A percentile compares a stretch with the other conserved stretches of the same genome.
Conservation (phyloP, 2,888 invertebrate species). For the Ophioninae sp. region DNA sequence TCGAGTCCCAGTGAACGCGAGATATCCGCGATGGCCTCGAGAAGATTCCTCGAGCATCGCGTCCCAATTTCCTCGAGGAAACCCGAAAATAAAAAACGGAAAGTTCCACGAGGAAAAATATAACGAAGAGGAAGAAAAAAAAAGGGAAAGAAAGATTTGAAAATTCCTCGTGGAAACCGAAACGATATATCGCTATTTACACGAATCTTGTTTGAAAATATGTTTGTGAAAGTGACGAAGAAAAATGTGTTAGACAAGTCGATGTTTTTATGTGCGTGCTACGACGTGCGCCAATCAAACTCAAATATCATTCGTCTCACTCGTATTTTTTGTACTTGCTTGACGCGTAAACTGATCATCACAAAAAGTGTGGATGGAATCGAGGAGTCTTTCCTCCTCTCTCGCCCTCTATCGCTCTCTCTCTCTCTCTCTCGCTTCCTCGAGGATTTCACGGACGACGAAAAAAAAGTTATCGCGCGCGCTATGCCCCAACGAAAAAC, state of each 20-base stretch:
- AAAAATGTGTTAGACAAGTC: slow-evolving; percentile 10
- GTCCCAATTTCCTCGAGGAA: slow-evolving; percentile 45
- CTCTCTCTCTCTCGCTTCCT: slow-evolving; percentile 2
- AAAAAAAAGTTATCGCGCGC: neutral
- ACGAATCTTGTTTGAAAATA: slow-evolving; percentile 1
- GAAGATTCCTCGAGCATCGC: slow-evolving; percentile 59
- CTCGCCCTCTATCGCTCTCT: too few species aligned
- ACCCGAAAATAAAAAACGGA: slow-evolving; percentile 4
- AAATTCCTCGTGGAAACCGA: slow-evolving; percentile 1
- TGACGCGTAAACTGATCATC: slow-evolving; percentile 63
- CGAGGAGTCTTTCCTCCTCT: slow-evolving; percentile 45
- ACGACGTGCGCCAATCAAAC: slow-evolving; percentile 59
- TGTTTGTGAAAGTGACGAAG: slow-evolving; percentile 35
- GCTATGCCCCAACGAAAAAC: slow-evolving; percentile 5
- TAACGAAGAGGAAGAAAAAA: neutral
- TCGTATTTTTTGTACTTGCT: slow-evolving; percentile 63
- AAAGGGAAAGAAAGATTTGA: slow-evolving; percentile 8
- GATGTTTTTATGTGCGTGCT: slow-evolving; percentile 41
- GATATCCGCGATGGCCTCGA: slow-evolving; percentile 52
- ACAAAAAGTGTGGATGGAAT: slow-evolving; percentile 58
- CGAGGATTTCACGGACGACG: slow-evolving; percentile 36
- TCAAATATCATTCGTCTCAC: slow-evolving; percentile 60
- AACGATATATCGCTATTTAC: slow-evolving; percentile 14
- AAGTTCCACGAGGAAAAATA: slow-evolving; percentile 5
- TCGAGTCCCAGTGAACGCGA: slow-evolving; percentile 46